These are phyloP conservation scores for Ornithorhynchus anatinus DNA, from an alignment of 2,113 vertebrate species.

Conservation along the genomic window DNA sequence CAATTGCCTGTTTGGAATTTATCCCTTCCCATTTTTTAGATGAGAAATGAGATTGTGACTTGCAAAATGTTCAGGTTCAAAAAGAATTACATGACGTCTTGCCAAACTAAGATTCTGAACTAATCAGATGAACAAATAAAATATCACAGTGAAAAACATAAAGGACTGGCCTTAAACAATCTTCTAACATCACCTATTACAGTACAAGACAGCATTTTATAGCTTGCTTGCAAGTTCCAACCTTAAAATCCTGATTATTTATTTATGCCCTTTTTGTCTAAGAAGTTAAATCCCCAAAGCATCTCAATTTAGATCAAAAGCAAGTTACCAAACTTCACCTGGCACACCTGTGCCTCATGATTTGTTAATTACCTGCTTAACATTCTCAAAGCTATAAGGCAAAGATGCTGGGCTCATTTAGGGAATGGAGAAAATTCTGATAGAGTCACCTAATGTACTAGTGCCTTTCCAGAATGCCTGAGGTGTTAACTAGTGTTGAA, in stretches of 20 bases:
- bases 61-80: slow-evolving; percentile 4
- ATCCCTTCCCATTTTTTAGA: slow-evolving; percentile 6
- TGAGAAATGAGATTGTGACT: slow-evolving; percentile 40
- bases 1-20: background rate
- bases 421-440: slow-evolving; percentile 56
- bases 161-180: slow-evolving; percentile 39
- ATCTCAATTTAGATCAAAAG: slow-evolving; percentile 85
- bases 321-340: slow-evolving; percentile 76
- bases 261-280: slow-evolving; percentile 80
- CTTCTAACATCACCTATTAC: slow-evolving; percentile 38
- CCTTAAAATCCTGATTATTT: slow-evolving; percentile 71
- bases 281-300: slow-evolving; percentile 82
- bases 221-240: slow-evolving; percentile 65
- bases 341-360: slow-evolving; percentile 78
- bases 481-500: slow-evolving; percentile 50
- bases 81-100: background rate
- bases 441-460: slow-evolving; percentile 17
- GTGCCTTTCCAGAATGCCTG: slow-evolving; percentile 65
- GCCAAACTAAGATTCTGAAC: slow-evolving; percentile 8
- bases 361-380: slow-evolving; percentile 75
- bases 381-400: slow-evolving; percentile 65
- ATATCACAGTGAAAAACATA: slow-evolving; percentile 4
- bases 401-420: slow-evolving; percentile 40
- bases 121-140: slow-evolving; percentile 34
- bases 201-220: slow-evolving; percentile 64